Percentiles rank a stretch among this genome's conserved stretches.
Conservation (phyloP, 1,140 invertebrate genomes). For the Drosophila bipectinata region DNA sequence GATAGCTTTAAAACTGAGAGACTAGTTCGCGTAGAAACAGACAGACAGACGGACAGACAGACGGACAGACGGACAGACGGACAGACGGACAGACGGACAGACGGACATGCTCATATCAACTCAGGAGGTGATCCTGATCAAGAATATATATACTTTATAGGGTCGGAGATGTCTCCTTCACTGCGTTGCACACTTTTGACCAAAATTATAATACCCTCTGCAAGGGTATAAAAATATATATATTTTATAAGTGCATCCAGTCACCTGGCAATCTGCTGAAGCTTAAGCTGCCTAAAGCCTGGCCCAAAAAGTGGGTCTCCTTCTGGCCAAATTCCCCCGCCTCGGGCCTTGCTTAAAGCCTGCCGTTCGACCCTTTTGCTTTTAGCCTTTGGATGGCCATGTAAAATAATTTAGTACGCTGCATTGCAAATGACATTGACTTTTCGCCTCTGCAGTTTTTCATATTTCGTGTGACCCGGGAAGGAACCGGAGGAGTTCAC, state of each 20-base stretch:
- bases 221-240: no score
- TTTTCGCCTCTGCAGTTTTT: constrained; percentile 62
- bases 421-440: constrained; percentile 70
- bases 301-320: constrained; percentile 15
- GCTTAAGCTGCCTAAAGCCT: not conserved
- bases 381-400: constrained; percentile 35
- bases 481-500: constrained; percentile 3
- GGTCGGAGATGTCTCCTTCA: no score
- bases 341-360: constrained; percentile 18
- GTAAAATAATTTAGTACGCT: constrained; percentile 67
- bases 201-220: no score
- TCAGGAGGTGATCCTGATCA: no score
- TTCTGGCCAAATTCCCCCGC: not conserved
- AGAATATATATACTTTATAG: no score
- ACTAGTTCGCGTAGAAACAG: no score
- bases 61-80: no score
- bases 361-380: not conserved
- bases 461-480: constrained; percentile 39
- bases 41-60: no score
- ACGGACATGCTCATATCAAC: no score
- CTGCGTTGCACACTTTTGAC: no score
- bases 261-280: constrained; percentile 20
- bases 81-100: no score
- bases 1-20: no score
- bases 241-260: not conserved